Percentiles rank a stretch among this genome's conserved stretches.
phyloP scores from a whole-genome alignment of 2,113 vertebrate species.

The Benitochromis conjunctus region DNA sequence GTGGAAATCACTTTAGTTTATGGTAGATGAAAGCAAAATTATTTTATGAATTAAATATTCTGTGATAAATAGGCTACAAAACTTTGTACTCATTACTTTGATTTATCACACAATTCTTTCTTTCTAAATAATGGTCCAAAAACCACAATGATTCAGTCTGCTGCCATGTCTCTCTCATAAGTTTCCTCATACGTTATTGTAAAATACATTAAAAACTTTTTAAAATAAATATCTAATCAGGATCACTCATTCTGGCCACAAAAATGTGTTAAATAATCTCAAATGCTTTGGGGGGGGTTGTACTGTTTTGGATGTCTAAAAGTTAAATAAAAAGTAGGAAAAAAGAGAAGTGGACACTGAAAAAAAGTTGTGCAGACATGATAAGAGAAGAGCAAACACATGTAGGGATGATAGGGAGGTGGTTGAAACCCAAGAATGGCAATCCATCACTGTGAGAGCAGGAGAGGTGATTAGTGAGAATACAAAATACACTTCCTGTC shows the following conservation, averaged over 20 bases:
- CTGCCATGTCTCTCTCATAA: background rate
- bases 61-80: background rate
- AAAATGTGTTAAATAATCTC: background rate
- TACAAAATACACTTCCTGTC: background rate
- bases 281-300: background rate
- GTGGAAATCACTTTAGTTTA: background rate
- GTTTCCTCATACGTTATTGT: too few species aligned
- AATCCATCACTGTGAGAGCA: constrained; percentile 40
- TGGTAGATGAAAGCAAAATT: background rate
- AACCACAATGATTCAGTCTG: background rate
- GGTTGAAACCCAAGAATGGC: constrained; percentile 30
- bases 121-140: background rate
- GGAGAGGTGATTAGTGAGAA: constrained; percentile 11
- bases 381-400: background rate
- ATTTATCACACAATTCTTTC: background rate
- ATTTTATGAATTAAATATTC: background rate
- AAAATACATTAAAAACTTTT: background rate
- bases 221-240: too few species aligned
- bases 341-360: background rate
- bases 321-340: background rate
- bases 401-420: background rate
- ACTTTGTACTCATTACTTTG: accelerated
- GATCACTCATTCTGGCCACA: background rate
- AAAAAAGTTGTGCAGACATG: background rate
- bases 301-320: background rate